Base-by-base conservation (phyloP, 2,888 invertebrate genomes). In the Galerucella calmariensis region DNA sequence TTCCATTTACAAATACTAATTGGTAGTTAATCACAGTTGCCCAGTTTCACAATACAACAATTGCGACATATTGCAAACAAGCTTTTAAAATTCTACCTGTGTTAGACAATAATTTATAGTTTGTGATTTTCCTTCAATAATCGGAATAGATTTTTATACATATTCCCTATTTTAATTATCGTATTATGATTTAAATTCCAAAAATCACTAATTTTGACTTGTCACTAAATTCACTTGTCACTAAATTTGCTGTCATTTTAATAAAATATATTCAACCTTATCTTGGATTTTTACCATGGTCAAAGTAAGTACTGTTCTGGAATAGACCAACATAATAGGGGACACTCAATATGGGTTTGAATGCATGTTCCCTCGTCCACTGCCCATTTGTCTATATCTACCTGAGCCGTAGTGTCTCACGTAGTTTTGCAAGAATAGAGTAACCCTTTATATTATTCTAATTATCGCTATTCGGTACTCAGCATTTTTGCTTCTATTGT, bases 391-490 rank as follows among this genome's bases (percentile, higher is more conserved):
- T 69, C 75, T 71, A 71, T 65, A 71, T 70, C 79, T 81, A 81
- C 81, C 81, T 81, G 81, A 20, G 74, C 73, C 65, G 24, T 41
- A 74, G 66, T 74, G 79, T 76, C 77, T 83, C 83, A 83, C 81
- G 83, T 83, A 79, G 84, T 81, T 82, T 72, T 81, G 81, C 75
- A 80, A 83, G 83, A 84, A 85, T 83, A 83, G 82, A 80, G 76
- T 67, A 76, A 76, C 69, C 74, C 74, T 76, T 76, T 66, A 61
- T 76, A 71, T 59, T 74, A 74, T 74, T 74, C 71, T 76, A 68
- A 74, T 76, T 72, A 74, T 72, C 66, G 72, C 68, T 68, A 74
- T 62, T 71, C 69, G 58, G 67, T 67, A 68, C 63, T 59, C 65
- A 68, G 67, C 72, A 68, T 58, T 51, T 24, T 10, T 61, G 69